phyloP scores from a whole-genome alignment of 2,113 vertebrate genomes.

The Rhabdomys dilectus region DNA sequence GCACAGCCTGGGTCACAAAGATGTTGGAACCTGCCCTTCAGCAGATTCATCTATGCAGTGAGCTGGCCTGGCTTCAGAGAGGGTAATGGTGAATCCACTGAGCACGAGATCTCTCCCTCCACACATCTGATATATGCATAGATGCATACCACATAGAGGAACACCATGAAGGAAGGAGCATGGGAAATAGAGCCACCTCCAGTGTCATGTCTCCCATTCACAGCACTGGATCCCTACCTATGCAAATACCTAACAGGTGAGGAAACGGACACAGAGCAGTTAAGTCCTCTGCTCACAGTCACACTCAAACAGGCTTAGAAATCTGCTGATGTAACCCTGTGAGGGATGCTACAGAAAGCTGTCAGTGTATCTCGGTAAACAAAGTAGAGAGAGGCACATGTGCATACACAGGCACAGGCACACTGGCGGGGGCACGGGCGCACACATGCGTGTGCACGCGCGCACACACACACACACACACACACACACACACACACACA shows the following conservation, averaged over 20 bases:
- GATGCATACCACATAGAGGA: not conserved
- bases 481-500: not conserved
- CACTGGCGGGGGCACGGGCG: too few relatives aligned
- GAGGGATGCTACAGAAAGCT: not conserved
- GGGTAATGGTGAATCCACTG: not conserved
- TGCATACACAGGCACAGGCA: too few relatives aligned
- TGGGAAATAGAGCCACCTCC: not conserved
- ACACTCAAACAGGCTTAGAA: not conserved
- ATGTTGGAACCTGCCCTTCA: not conserved
- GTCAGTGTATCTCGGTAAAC: not conserved
- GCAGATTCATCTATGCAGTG: not conserved
- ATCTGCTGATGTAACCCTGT: not conserved
- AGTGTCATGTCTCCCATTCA: not conserved
- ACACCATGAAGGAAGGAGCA: not conserved
- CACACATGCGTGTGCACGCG: too few relatives aligned
- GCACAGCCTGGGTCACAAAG: not conserved
- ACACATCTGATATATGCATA: not conserved
- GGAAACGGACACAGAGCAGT: not conserved
- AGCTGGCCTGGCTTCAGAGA: not conserved
- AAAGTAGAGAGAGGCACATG: too few relatives aligned
- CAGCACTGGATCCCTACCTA: not conserved
- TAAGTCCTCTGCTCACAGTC: not conserved
- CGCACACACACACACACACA: too few relatives aligned
- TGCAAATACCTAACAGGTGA: not conserved
- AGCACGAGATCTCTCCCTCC: not conserved